Evolutionary conservation across 37 sponge, comb jelly and placozoan species (phyloP), one percentile per base, ranked within the genome.

Genomic region (Lycopodina hypogea): DNA sequence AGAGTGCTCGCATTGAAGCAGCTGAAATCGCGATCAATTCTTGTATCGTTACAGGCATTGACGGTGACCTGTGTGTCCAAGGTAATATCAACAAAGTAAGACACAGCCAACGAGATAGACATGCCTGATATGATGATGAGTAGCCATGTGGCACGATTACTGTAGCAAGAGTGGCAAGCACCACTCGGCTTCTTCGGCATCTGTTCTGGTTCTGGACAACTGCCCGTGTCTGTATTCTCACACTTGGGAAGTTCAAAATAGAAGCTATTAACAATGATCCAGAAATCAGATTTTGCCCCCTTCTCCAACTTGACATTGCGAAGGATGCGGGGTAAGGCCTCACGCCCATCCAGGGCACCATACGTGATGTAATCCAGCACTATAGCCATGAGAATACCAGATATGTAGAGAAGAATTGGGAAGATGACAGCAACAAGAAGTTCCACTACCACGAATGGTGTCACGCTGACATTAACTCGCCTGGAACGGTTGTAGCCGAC

Each of bases 331-430:
- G 75, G 42, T 12, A 89, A 19, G n/a, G 40, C 56, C 3, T 42
- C 42, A 24, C 81, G 65, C 0, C 57, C 42, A 42, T 89, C 90
- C 18, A 84, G 48, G 39, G 76, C 66, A 23, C 81, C 89, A 26
- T 48, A 37, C 0, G 90, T 89, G 58, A 84, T 35, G 63, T 69
- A 89, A 33, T 69, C 68, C 62, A 89, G 26, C n/a, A 84, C 86
- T 32, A 81, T 76, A 26, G 66, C 52, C 29, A 89, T 35, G 50
- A 80, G 26, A 33, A 53, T 63, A 23, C 40, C 72, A 23, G 72
- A 71, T 0, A 71, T 22, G 41, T 77, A 75, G 41, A 84, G 38
- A 32, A 84, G 69, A 0, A 80, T 23, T 0, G 90, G 90, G 3
- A 80, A 62, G 0, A 69, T 56, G 7, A 89, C 23, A 15, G 75